Evolutionary conservation across 2,113 vertebrate species (phyloP).

Genomic region (Gasterosteus aculeatus): DNA sequence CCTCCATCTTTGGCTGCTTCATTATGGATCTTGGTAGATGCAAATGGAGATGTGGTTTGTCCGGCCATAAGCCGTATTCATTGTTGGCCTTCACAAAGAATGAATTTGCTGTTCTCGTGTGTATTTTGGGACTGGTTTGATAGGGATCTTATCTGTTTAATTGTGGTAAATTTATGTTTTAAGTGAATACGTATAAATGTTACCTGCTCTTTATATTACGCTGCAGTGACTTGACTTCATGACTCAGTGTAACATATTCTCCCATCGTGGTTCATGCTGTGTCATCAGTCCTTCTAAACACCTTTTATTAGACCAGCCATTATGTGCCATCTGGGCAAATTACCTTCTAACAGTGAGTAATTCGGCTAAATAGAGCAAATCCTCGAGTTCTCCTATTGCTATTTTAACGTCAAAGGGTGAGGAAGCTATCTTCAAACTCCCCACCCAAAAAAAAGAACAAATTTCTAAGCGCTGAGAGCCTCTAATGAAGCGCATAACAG

Average conservation of each 20-base stretch:
- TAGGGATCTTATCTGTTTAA: constrained; percentile 10
- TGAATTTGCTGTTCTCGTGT: not conserved
- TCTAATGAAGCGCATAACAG: constrained; percentile 12
- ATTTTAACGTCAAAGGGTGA: constrained; percentile 46
- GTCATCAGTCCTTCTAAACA: constrained; percentile 23
- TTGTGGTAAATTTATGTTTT: constrained; percentile 10
- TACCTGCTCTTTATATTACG: not conserved
- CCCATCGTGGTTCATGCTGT: constrained; percentile 12
- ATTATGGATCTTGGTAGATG: constrained; percentile 48
- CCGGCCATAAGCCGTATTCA: constrained; percentile 28
- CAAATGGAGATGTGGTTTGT: constrained; percentile 40
- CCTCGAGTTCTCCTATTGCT: constrained; percentile 31
- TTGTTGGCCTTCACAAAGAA: not conserved
- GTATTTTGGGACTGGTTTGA: constrained; percentile 1
- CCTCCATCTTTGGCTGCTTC: constrained; percentile 56
- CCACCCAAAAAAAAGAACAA: constrained; percentile 8
- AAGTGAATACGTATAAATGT: not conserved
- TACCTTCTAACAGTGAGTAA: constrained; percentile 63
- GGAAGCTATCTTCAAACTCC: constrained; percentile 24
- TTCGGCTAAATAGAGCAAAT: constrained; percentile 69
- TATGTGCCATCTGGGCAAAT: constrained; percentile 57
- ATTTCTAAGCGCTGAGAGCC: constrained; percentile 28
- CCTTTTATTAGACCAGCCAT: constrained; percentile 49
- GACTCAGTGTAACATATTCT: not conserved
- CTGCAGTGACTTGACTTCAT: not conserved